These are phyloP conservation scores for Hylyphantes graminicola DNA, from an alignment of 1,140 invertebrate species.

Conservation along the genomic window DNA sequence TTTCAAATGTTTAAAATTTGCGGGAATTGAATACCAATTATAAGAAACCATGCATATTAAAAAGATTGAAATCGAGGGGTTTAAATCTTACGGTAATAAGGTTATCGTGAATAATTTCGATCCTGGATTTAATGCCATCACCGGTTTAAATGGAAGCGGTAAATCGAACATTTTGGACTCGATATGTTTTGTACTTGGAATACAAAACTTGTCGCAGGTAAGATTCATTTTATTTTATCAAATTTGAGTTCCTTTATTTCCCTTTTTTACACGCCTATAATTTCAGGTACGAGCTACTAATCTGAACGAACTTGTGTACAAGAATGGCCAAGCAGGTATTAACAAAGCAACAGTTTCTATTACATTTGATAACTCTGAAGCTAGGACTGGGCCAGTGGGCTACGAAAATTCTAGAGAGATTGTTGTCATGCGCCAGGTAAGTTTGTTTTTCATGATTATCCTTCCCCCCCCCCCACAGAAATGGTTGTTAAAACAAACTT, in stretches of 20 bases:
- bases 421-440: slow-evolving; percentile 88
- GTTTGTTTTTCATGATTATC: background rate
- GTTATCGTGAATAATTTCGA: slow-evolving; percentile 96
- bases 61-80: slow-evolving; percentile 93
- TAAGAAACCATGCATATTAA: slow-evolving; percentile 88
- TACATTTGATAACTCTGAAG: slow-evolving; percentile 93
- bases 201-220: slow-evolving; percentile 92
- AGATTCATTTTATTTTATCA: background rate
- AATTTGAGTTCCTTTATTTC: slow-evolving; percentile 30
- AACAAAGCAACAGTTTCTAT: slow-evolving; percentile 97
- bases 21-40: background rate
- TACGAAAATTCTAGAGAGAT: slow-evolving; percentile 95
- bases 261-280: slow-evolving; percentile 53
- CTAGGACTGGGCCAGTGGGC: slow-evolving; percentile 85
- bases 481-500: too few relatives aligned
- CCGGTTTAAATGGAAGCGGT: slow-evolving; percentile 96
- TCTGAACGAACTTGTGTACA: slow-evolving; percentile 96
- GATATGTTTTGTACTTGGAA: slow-evolving; percentile 97
- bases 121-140: slow-evolving; percentile 96
- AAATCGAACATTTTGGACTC: slow-evolving; percentile 99
- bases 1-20: background rate
- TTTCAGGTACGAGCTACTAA: slow-evolving; percentile 86
- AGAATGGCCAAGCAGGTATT: slow-evolving; percentile 95
- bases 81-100: slow-evolving; percentile 96
- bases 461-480: too few relatives aligned